phyloP scores from a whole-genome alignment of 2,888 invertebrate genomes.

The Apoda limacodes region DNA sequence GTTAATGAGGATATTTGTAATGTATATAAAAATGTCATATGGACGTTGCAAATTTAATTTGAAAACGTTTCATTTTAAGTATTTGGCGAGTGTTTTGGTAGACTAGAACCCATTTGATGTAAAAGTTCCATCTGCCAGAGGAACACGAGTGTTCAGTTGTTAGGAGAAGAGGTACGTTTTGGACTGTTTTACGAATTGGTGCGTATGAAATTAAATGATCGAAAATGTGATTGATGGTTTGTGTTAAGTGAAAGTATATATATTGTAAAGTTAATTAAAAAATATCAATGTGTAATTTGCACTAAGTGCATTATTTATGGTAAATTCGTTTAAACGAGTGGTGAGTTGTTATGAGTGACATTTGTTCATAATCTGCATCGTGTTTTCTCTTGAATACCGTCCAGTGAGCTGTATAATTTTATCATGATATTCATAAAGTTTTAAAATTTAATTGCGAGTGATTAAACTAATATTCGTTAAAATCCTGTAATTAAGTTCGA shows the following conservation, averaged over 20 bases:
- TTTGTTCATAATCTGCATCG: no score
- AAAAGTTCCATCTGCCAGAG: no score
- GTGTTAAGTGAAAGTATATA: conserved; percentile 45
- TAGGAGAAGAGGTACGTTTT: no score
- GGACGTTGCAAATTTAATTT: conserved; percentile 53
- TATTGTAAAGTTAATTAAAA: conserved; percentile 29
- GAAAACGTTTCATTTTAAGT: conserved; percentile 43
- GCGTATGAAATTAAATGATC: no score
- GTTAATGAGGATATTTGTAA: no score
- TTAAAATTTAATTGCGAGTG: conserved; percentile 13
- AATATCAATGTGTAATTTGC: conserved; percentile 43
- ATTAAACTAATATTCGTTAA: no score
- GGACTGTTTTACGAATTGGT: no score
- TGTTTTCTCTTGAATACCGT: conserved; percentile 57
- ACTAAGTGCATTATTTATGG: conserved; percentile 57
- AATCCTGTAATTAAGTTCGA: not conserved
- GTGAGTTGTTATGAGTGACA: no score
- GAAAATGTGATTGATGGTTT: conserved; percentile 49
- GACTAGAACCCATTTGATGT: no score
- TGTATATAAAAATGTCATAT: no score
- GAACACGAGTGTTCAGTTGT: no score
- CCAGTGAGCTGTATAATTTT: conserved; percentile 48
- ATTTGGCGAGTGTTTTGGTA: conserved; percentile 29
- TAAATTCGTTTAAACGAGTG: conserved; percentile 53
- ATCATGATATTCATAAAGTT: conserved; percentile 30